Base-by-base conservation (phyloP, 2,888 invertebrate genomes). In the Tachina grossa region DNA sequence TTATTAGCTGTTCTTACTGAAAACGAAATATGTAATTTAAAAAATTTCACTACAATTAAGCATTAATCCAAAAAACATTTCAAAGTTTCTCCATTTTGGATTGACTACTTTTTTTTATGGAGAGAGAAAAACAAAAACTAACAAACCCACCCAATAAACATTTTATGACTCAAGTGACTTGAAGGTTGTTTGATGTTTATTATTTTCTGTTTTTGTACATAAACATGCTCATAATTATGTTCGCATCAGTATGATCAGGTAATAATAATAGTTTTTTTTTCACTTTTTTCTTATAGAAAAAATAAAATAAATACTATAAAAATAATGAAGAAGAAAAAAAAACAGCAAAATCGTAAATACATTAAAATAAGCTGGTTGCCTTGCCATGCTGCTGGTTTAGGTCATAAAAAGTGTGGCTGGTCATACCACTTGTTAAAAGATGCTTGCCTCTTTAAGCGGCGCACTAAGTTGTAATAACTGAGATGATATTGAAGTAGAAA, bases 361-460 rank as follows among this genome's bases (percentile, higher is more conserved):
- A 39, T 43, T 45, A 31, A 57, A 68, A 63, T 57, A 80, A 77
- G 81, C 80, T 80, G 71, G 75, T 69, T 80, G 69, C 74, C 80
- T 80, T 81, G 84, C 84, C 69, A 59, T 77, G 78, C 39, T 79
- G 85, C 59, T 41, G 69, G 75, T 85, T 85, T 83, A 79, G 85
- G 85, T 79, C 75, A 83, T 83, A 79, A 83, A 79, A 80, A 83
- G 53, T 83, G 71, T 80, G 83, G 45, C 85, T 76, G 59, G 83
- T 83, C 83, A 72, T 76, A 83, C 76, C 75, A 83, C 85, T 83
- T 85, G 83, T 80, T 76, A 41, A 31, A 43, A 53, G 65, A 66
- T 69, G 43, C 68, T 66, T 75, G 81, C 16, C 59, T 72, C 65
- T 72, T 78, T 61, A 63, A n/a, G 39, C 53, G 61, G 47, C 47